These are phyloP conservation scores for Drosophila albomicans DNA, from an alignment of 1,140 invertebrate genomes.

Conservation along the genomic window DNA sequence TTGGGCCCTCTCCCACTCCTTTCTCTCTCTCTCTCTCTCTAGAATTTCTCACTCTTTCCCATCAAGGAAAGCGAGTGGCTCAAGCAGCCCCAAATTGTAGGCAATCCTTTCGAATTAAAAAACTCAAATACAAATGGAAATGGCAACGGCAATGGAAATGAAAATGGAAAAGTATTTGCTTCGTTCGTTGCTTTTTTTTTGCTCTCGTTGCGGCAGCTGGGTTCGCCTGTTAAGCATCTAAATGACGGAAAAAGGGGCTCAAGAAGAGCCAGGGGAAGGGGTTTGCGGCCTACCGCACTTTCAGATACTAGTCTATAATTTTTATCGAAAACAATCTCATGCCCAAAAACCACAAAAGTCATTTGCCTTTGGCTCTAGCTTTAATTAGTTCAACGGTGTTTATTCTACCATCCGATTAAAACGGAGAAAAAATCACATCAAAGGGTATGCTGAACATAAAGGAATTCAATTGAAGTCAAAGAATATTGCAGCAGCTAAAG, in stretches of 20 bases:
- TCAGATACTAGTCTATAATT: slow-evolving; percentile 71
- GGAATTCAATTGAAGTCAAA: neutral
- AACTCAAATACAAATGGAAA: slow-evolving; percentile 67
- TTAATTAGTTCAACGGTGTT: slow-evolving; percentile 59
- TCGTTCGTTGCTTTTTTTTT: neutral
- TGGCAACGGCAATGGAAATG: slow-evolving; percentile 50
- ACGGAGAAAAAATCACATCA: neutral
- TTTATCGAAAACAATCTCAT: slow-evolving; percentile 75
- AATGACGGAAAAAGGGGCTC: slow-evolving; percentile 40
- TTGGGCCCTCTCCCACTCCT: slow-evolving; percentile 19
- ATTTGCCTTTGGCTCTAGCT: slow-evolving; percentile 44
- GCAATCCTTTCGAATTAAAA: slow-evolving; percentile 66
- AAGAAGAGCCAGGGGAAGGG: neutral
- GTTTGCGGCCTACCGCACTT: slow-evolving; percentile 38
- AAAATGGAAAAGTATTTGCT: slow-evolving; percentile 20
- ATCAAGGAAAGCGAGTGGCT: slow-evolving; percentile 8
- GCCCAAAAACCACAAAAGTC: slow-evolving; percentile 43
- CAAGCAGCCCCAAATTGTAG: slow-evolving; percentile 40
- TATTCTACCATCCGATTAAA: slow-evolving; percentile 13
- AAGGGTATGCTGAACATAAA: neutral
- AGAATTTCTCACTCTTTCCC: neutral
- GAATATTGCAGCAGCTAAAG: too few relatives aligned
- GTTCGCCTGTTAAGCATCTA: slow-evolving; percentile 41
- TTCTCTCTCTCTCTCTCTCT: neutral
- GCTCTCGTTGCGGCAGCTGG: slow-evolving; percentile 16